These are phyloP conservation scores for Sinocyclocheilus anshuiensis DNA, from an alignment of 2,113 vertebrate species.

Conservation along the genomic window DNA sequence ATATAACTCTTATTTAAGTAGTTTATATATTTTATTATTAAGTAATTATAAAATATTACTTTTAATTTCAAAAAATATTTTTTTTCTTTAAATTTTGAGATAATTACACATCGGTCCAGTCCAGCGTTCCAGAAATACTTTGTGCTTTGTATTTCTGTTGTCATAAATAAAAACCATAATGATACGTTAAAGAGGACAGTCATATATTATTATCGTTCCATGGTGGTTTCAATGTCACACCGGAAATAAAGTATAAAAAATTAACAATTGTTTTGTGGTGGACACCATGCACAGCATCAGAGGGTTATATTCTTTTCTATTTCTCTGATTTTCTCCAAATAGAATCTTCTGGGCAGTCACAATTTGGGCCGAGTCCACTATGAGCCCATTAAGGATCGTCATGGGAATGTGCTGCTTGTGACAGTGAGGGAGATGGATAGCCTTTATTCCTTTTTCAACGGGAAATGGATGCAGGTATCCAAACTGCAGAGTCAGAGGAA, in stretches of 20 bases:
- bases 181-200: not conserved
- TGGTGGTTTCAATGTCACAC: not conserved
- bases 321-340: constrained; percentile 54
- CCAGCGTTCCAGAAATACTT: not conserved
- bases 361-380: constrained; percentile 94
- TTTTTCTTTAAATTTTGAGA: not conserved
- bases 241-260: not conserved
- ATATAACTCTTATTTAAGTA: not conserved
- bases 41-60: not conserved
- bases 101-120: not conserved
- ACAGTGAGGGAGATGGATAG: constrained; percentile 89
- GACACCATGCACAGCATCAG: not conserved
- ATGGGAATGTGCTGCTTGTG: constrained; percentile 92
- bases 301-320: constrained; percentile 9
- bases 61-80: too few relatives aligned
- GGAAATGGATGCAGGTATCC: constrained; percentile 95
- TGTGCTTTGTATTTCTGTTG: not conserved
- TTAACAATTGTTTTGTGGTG: not conserved
- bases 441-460: constrained; percentile 88
- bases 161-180: too few relatives aligned
- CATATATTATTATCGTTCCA: not conserved
- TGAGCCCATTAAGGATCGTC: constrained; percentile 95
- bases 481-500: constrained; percentile 98
- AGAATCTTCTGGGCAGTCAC: constrained; percentile 95
- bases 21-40: not conserved